These are phyloP conservation scores for Myiopsitta monachus DNA, from an alignment of 2,113 vertebrate genomes.

Conservation along the genomic window DNA sequence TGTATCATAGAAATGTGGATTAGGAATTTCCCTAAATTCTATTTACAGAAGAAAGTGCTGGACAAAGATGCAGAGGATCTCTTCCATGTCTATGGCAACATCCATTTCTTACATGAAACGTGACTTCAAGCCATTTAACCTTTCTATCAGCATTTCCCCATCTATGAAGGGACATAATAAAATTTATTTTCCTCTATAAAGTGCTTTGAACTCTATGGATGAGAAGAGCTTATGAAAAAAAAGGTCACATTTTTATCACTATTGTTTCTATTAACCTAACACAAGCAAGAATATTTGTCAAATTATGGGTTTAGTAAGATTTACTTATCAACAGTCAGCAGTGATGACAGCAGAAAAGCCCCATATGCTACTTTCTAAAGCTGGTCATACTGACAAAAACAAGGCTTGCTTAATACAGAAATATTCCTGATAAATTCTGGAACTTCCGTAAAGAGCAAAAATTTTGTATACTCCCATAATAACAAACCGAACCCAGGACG, in stretches of 20 bases:
- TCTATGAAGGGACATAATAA: background rate
- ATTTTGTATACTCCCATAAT: background rate
- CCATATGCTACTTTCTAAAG: background rate
- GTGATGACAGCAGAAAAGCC: background rate
- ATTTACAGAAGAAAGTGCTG: conserved; percentile 7
- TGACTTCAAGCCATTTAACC: background rate
- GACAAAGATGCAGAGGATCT: background rate
- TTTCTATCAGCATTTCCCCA: background rate
- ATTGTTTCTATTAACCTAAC: background rate
- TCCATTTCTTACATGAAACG: background rate
- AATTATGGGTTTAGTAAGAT: background rate
- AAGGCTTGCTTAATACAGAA: background rate
- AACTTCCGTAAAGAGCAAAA: background rate
- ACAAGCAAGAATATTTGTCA: background rate
- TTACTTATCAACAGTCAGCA: background rate
- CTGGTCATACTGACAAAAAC: background rate
- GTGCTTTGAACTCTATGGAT: background rate
- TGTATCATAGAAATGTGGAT: background rate
- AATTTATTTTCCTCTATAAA: background rate
- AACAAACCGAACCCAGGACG: background rate
- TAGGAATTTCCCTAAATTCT: conserved; percentile 29
- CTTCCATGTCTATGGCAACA: background rate
- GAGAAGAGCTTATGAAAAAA: background rate
- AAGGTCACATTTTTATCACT: background rate
- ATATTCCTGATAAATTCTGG: background rate